phyloP scores from a whole-genome alignment of 2,113 vertebrate species.

The Stictonetta naevosa region DNA sequence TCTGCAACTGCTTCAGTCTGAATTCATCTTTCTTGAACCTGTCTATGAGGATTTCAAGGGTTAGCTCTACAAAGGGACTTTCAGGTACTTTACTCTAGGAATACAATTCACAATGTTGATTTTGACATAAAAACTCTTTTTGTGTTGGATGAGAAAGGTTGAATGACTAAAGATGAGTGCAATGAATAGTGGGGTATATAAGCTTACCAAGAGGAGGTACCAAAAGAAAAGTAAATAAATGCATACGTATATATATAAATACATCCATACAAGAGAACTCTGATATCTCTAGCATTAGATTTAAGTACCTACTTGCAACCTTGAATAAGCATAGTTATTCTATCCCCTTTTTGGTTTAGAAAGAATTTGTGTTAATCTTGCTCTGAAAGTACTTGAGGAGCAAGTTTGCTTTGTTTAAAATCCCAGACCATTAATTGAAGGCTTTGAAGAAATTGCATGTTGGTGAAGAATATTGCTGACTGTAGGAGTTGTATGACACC shows the following conservation, averaged over 20 bases:
- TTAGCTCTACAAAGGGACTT: conserved; percentile 3
- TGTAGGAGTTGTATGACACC: background rate
- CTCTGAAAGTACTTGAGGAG: background rate
- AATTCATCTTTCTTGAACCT: conserved; percentile 3
- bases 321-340: background rate
- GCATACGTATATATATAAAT: too few species aligned
- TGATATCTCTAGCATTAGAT: background rate
- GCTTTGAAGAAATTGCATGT: background rate
- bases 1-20: background rate
- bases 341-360: background rate
- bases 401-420: background rate
- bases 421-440: background rate
- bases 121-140: background rate
- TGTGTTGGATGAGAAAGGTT: background rate
- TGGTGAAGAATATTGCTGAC: background rate
- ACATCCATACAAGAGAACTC: background rate
- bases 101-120: background rate
- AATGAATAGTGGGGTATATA: background rate
- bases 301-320: background rate
- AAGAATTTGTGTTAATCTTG: background rate
- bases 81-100: background rate
- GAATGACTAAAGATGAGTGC: background rate
- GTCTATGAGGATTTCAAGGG: background rate
- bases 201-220: background rate
- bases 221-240: background rate